These are phyloP conservation scores for Drosophila pachea DNA, from an alignment of 1,140 invertebrate species.

Conservation along the genomic window DNA sequence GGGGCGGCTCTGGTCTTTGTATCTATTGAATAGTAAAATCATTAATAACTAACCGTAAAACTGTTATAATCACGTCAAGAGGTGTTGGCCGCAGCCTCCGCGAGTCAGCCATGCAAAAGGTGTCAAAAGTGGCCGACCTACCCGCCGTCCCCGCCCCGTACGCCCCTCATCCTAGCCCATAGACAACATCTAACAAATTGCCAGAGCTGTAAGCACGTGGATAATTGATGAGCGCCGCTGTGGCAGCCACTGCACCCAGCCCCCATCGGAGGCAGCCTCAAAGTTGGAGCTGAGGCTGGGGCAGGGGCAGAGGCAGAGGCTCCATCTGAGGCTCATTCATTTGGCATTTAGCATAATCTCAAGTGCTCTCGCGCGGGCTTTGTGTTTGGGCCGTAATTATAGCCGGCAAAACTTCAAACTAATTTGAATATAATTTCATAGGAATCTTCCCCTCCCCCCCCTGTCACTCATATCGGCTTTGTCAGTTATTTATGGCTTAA, in stretches of 20 bases:
- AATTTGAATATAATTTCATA: slow-evolving; percentile 78
- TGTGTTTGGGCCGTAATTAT: slow-evolving; percentile 61
- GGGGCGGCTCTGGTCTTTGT: neutral
- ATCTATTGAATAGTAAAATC: slow-evolving; percentile 50
- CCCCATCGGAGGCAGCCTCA: slow-evolving; percentile 10
- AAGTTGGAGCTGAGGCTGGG: neutral
- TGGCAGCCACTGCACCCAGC: slow-evolving; percentile 28
- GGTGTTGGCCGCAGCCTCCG: slow-evolving; percentile 34
- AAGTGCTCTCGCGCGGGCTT: slow-evolving; percentile 54
- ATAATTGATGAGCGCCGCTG: slow-evolving; percentile 66
- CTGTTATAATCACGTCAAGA: slow-evolving; percentile 74
- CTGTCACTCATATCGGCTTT: neutral
- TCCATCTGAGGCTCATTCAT: slow-evolving; percentile 28
- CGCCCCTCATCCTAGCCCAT: slow-evolving; percentile 1
- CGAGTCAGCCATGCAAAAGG: slow-evolving; percentile 45
- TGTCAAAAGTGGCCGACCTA: slow-evolving; percentile 66
- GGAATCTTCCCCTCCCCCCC: slow-evolving; percentile 30
- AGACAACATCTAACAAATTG: slow-evolving; percentile 71
- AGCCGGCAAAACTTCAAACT: slow-evolving; percentile 66
- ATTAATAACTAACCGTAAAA: slow-evolving; percentile 71
- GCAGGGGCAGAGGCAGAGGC: neutral
- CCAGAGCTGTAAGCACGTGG: slow-evolving; percentile 64
- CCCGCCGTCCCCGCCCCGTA: too few relatives aligned
- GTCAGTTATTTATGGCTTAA: slow-evolving; percentile 71
- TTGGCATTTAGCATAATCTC: slow-evolving; percentile 70